Base-by-base conservation (phyloP, 2,888 invertebrate genomes). In the Andrena chrysosceles region DNA sequence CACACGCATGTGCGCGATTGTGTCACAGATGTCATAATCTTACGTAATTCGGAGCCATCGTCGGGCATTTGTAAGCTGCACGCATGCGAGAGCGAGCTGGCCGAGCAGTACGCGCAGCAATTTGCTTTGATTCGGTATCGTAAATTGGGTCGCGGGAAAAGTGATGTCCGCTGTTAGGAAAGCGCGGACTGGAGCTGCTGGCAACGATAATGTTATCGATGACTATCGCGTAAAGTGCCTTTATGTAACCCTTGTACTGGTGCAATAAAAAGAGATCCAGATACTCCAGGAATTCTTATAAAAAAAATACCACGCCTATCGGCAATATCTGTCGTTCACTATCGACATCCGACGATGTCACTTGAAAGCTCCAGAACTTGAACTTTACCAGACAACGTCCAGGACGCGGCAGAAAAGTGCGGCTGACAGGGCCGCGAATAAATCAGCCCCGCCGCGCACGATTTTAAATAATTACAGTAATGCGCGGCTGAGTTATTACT, bases 11-110 rank as follows among this genome's bases (percentile, higher is more conserved):
- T 84, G 77, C 82, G 77, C 89, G 91, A 92, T 92, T 92, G 93
- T 92, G 92, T 92, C 92, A 92, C 88, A 90, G 91, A 93, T 93
- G 93, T 93, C 92, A 93, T 93, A 93, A 93, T 91, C 90, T 93
- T 92, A 90, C 91, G 90, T 92, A 93, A 93, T 91, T 89, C 81
- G 84, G 81, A 85, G 88, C 89, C 89, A 83, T 85, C 83, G 81
- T 70, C 84, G 78, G 85, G 85, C 89, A 91, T 91, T 91, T 90
- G 91, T 91, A 91, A 90, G 87, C 90, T 75, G 87, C 85, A 86
- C 90, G 90, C 89, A 88, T 89, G 84, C 87, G 81, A 86, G 86
- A 83, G 83, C 81, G 77, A 77, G 74, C 76, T 79, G 84, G 86
- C 82, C 83, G 84, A 70, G 76, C 87, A 71, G 87, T 89, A 89